These are phyloP conservation scores for Philonicus albiceps DNA, from an alignment of 2,888 invertebrate species.

Conservation along the genomic window DNA sequence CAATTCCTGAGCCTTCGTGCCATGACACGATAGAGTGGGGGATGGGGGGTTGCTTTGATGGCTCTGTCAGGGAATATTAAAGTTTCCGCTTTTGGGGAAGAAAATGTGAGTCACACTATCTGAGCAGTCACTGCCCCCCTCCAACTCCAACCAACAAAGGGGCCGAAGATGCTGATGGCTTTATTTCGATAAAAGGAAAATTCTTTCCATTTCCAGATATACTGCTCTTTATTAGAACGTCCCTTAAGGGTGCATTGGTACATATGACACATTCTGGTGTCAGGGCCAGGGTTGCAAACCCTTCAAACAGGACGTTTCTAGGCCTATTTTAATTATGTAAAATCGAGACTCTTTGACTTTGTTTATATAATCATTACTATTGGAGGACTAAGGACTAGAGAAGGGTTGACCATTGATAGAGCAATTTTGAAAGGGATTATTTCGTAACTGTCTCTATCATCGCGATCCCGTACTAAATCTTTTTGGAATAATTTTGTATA, in stretches of 20 bases:
- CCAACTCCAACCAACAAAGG: not conserved
- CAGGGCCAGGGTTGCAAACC: not conserved
- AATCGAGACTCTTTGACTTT: no score
- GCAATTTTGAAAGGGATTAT: no score
- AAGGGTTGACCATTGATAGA: no score
- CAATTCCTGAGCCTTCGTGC: not conserved
- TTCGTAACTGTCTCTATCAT: no score
- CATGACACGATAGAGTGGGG: not conserved
- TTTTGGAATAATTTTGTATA: no score
- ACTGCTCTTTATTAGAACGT: not conserved
- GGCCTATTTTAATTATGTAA: no score
- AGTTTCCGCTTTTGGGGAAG: constrained; percentile 22
- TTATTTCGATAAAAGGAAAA: constrained; percentile 37
- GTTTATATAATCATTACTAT: no score
- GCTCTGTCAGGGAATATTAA: constrained; percentile 37
- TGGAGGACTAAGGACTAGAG: no score
- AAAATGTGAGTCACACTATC: constrained; percentile 12
- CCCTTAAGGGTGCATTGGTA: not conserved
- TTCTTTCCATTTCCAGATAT: not conserved
- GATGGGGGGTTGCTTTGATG: not conserved
- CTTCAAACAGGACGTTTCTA: no score
- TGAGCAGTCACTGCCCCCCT: not conserved
- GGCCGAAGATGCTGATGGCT: constrained; percentile 17
- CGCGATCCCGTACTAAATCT: no score
- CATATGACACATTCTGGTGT: not conserved